Evolutionary conservation across 1,140 invertebrate species (phyloP), one percentile per base, ranked within the genome.

Genomic region (Aphis craccivora): DNA sequence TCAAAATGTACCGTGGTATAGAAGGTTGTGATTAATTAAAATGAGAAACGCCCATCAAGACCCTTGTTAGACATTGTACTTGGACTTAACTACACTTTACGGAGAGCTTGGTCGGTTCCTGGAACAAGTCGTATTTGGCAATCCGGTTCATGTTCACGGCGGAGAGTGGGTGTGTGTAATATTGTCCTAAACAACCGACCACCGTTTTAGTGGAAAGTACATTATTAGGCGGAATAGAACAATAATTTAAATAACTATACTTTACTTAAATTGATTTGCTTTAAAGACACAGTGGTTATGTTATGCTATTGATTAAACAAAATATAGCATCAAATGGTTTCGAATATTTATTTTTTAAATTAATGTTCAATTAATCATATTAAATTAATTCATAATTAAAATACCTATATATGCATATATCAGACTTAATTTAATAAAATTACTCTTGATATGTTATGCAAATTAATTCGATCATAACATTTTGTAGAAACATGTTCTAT

Each of bases 31-130:
- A 92, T 92, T 92, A 92, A 92, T 92, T 92, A 35, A 84, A 92
- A 83, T 37, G 45, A 7, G n/a, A 37, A 92, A 45, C 76, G 91
- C 67, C 76, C 45, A 51, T 14, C 40, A 9, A 45, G 40, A 92
- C 91, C 91, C 91, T 92, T 92, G 91, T 92, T 92, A 92, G 40
- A 92, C 91, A 92, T 92, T 92, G 91, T 83, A 45, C 40, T 23
- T n/a, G 67, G 90, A 81, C 60, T 48, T 55, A 43, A 45, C 55
- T 48, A 37, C 48, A 9, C 35, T 25, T 18, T 37, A 76, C 4
- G n/a, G 20, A 45, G 37, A 5, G 53, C 11, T 25, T 22, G 40
- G 35, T 81, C 30, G 30, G 45, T n/a, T 76, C 35, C 37, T 43
- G 23, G 37, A 45, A 81, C 60, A 37, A 48, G 67, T 83, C n/a